These are phyloP conservation scores for Tetragnatha montana DNA, from an alignment of 2,888 invertebrate species.

Conservation along the genomic window DNA sequence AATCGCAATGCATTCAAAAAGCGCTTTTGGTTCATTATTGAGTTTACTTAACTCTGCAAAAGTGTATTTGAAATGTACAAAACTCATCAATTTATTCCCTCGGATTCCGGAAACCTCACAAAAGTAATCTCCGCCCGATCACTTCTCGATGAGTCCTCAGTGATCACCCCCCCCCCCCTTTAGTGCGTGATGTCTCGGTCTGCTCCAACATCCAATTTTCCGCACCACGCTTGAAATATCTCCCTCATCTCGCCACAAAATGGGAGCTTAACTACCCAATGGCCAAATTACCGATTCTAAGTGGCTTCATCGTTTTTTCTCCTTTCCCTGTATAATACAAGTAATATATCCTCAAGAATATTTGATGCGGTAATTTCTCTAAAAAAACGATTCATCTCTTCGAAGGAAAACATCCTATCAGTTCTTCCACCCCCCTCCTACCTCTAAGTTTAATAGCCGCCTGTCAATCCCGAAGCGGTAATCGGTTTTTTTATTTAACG, in stretches of 20 bases:
- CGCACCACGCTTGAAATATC: not conserved
- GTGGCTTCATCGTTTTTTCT: not conserved
- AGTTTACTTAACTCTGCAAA: too few relatives aligned
- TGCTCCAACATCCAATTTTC: not conserved
- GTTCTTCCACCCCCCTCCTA: not conserved
- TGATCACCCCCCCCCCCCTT: not conserved
- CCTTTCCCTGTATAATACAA: not conserved
- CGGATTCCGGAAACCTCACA: too few relatives aligned
- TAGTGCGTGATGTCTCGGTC: not conserved
- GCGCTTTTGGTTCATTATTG: too few relatives aligned
- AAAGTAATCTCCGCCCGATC: too few relatives aligned
- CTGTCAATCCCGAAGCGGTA: conserved; percentile 29
- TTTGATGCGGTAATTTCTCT: not conserved
- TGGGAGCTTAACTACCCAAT: not conserved
- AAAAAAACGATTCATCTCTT: not conserved
- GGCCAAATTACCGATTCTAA: not conserved
- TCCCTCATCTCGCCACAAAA: not conserved
- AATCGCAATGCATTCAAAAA: too few relatives aligned
- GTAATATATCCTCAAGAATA: not conserved
- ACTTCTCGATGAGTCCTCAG: too few relatives aligned
- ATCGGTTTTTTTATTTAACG: not conserved
- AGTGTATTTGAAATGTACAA: too few relatives aligned
- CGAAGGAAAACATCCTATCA: not conserved
- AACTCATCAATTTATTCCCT: too few relatives aligned
- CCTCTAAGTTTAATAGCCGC: conserved; percentile 32